Conservation (phyloP, 2,888 invertebrate species). For the Amblyteles armatorius region DNA sequence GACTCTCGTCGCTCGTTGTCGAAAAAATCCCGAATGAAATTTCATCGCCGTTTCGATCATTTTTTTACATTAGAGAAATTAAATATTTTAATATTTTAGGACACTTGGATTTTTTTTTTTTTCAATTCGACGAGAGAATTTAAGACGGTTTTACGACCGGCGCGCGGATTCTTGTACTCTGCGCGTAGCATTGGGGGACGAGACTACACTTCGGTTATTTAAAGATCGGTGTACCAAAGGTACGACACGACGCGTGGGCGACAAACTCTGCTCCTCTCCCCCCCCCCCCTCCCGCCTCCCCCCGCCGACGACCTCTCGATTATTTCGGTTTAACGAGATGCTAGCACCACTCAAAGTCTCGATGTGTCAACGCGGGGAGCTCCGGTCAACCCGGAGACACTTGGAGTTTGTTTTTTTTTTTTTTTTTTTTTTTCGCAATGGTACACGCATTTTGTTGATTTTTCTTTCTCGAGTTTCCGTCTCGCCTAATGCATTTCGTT, state of each 20-base stretch:
- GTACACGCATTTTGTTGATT: neutral
- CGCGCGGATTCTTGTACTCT: constrained; percentile 5
- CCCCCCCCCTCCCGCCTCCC: neutral
- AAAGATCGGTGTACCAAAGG: constrained; percentile 28
- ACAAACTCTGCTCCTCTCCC: neutral
- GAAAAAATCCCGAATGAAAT: neutral
- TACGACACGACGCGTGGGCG: constrained; percentile 26
- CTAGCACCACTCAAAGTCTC: constrained; percentile 10
- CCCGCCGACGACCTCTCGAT: constrained; percentile 8
- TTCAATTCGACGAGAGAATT: neutral
- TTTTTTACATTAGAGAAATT: neutral
- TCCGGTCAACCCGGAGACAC: neutral
- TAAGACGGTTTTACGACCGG: neutral
- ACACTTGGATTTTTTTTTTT: neutral
- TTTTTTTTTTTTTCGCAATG: neutral
- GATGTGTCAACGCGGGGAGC: constrained; percentile 23
- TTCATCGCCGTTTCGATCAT: neutral
- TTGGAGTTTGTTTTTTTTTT: too few species aligned
- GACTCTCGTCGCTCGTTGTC: neutral
- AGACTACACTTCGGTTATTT: constrained; percentile 32
- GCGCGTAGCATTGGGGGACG: neutral
- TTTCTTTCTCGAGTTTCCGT: too few species aligned
- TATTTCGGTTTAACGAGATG: constrained; percentile 35
- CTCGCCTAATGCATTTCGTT: neutral
- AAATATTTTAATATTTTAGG: neutral